Evolutionary conservation across 2,797 vertebrate species (phyloP), one percentile per base, ranked within the genome.

Genomic region (Mallotus villosus): DNA sequence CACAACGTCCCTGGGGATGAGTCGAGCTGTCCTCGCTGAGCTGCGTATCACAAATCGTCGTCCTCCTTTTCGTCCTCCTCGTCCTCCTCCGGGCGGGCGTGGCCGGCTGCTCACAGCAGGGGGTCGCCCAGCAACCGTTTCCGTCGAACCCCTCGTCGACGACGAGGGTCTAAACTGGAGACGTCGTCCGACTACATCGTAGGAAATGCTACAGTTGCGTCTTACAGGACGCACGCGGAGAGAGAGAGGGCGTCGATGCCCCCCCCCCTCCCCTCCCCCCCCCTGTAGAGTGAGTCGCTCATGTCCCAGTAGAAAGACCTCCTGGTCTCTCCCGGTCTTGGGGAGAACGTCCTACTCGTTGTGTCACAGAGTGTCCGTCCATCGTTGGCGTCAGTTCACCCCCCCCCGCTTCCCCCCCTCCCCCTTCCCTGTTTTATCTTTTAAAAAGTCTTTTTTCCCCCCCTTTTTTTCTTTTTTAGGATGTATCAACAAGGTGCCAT

Each of bases 401-500:
- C 29, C 29, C 29, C 29, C 25, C 25, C 29, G 4, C 29, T 3
- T 3, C 29, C 29, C 29, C 25, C 25, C 25, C 25, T 25, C 25
- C 80, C 78, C 86, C 84, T 82, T 72, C 82, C 88, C 77, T 62
- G 75, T 80, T 72, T 78, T 82, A 83, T 88, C 81, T 75, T 80
- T 90, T 89, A 87, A 85, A 82, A 89, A 87, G 86, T 90, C 81
- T 77, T 82, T 78, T 71, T 83, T 86, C 2, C 2, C 2, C 2
- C 82, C 89, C 83, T 78, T 59, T n/a, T 58, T 57, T 71, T 34
- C 29, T 63, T 74, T 71, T 89, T 90, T 92, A 85, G 87, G 87
- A 92, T 90, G 92, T 90, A 92, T 93, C 92, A 91, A 92, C 93
- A 95, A 96, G 94, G 94, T 96, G 96, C 94, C 94, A 93, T 91